These are phyloP conservation scores for Speoplatyrhinus poulsoni DNA, from an alignment of 2,113 vertebrate genomes.

Conservation along the genomic window DNA sequence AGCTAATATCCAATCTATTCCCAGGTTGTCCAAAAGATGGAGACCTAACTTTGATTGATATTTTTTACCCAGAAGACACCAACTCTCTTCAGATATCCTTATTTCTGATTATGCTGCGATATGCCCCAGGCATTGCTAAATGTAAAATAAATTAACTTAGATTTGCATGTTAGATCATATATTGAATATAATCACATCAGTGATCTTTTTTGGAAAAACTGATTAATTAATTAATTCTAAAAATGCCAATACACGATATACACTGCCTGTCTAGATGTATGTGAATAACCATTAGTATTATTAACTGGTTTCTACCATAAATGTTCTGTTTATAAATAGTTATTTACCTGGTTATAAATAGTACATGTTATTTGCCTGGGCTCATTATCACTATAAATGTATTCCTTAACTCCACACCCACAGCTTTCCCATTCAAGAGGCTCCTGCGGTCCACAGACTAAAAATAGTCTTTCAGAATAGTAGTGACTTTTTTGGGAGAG, in stretches of 20 bases:
- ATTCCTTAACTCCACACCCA: slow-evolving; percentile 76
- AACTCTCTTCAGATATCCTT: slow-evolving; percentile 95
- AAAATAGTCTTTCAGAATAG: slow-evolving; percentile 89
- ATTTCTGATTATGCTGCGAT: not conserved
- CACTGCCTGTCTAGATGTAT: not conserved
- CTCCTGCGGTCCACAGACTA: slow-evolving; percentile 78
- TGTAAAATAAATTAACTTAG: not conserved
- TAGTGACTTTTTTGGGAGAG: slow-evolving; percentile 92
- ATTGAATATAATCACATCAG: too few species aligned
- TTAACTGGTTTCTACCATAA: slow-evolving; percentile 1
- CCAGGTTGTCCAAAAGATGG: slow-evolving; percentile 78
- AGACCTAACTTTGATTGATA: slow-evolving; percentile 66
- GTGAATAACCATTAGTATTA: not conserved
- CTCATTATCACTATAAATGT: slow-evolving; percentile 33
- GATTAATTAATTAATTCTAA: too few species aligned
- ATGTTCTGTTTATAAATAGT: slow-evolving; percentile 14
- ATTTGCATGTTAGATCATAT: too few species aligned
- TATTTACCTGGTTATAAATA: slow-evolving; percentile 5
- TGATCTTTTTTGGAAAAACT: too few species aligned
- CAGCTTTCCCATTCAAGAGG: slow-evolving; percentile 85
- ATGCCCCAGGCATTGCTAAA: not conserved
- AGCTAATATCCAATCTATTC: slow-evolving; percentile 2
- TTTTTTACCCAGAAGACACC: slow-evolving; percentile 88
- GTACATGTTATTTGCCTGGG: slow-evolving; percentile 53
- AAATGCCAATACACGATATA: too few species aligned